Conservation (phyloP, 2,888 invertebrate species). For the Troglohyphantes excavatus region DNA sequence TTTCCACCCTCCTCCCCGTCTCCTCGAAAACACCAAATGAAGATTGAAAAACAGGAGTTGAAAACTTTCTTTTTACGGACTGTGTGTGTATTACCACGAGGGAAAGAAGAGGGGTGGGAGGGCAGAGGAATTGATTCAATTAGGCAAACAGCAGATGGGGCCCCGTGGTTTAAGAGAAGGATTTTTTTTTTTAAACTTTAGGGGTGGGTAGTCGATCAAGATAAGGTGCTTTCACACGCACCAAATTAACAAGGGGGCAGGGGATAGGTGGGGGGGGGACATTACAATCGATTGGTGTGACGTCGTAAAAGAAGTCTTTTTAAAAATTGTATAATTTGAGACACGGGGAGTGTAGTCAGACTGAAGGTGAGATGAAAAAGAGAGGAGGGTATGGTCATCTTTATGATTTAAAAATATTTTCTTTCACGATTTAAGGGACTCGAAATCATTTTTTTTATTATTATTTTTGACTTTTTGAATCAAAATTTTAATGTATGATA, state of each 20-base stretch:
- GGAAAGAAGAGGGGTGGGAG: background rate
- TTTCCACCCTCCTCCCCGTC: background rate
- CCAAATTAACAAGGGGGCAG: slow-evolving; percentile 74
- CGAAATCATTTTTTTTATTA: no score
- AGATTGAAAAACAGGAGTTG: slow-evolving; percentile 58
- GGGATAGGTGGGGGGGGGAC: slow-evolving; percentile 17
- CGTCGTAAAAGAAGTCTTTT: slow-evolving; percentile 65
- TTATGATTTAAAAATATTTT: no score
- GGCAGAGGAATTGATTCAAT: slow-evolving; percentile 75
- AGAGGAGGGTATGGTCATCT: no score
- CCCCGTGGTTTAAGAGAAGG: slow-evolving; percentile 47
- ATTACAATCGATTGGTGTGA: slow-evolving; percentile 71
- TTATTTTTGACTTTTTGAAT: no score
- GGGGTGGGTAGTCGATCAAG: slow-evolving; percentile 57
- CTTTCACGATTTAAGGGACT: no score
- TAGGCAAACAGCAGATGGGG: slow-evolving; percentile 78
- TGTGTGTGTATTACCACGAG: slow-evolving; percentile 2
- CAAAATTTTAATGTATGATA: no score
- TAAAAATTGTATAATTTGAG: slow-evolving; percentile 37
- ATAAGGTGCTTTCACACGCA: slow-evolving; percentile 78
- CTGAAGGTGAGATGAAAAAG: background rate
- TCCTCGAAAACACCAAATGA: slow-evolving; percentile 25
- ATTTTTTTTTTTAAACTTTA: slow-evolving; percentile 29
- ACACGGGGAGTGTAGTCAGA: background rate
- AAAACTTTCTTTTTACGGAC: slow-evolving; percentile 26